Evolutionary conservation across 2,113 vertebrate genomes (phyloP), one percentile per base, ranked within the genome.

Genomic region (Neomonachus schauinslandi): DNA sequence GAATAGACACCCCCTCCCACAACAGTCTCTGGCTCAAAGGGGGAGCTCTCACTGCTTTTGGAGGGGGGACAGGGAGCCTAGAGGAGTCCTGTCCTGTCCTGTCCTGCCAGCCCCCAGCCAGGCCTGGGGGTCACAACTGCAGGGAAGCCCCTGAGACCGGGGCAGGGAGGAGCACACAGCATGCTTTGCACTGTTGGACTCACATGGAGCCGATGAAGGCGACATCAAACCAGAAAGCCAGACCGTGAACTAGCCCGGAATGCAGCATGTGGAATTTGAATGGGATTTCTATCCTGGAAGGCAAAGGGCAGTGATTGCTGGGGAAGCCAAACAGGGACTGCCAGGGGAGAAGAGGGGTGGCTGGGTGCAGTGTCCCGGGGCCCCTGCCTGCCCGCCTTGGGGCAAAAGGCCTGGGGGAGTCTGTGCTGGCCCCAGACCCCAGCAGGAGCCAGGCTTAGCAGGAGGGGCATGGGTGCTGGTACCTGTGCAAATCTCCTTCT

Each of bases 241-340:
- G 98, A 49, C 99, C 99, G 1, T 99, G 99, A 69, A 99, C 99
- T 97, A 99, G 99, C 76, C 99, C 99, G 1, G 99, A 99, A 95
- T 99, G 99, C 98, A 99, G 99, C 99, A 99, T 99, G 98, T 99
- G 99, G 99, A 99, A 99, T 98, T 99, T 99, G 98, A 99, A 99
- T 77, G 99, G 99, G 97, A 99, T 99, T 99, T 99, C 99, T 99
- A 99, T 99, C 99, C 99, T 99, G 97, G 15, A 97, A 97, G 57
- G 93, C 69, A 92, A 95, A 94, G 87, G 89, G 79, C 80, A 39
- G 24, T 36, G 33, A 79, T 77, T 51, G 49, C 74, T 55, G 39
- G 72, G 74, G 67, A 63, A 91, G 69, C 46, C 33, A 5, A 55
- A 83, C 7, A 4, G 46, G 67, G 53, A 39, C 26, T 28, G 46